Percentiles rank a stretch among this genome's conserved stretches.
Conservation (phyloP, 1,140 invertebrate species). For the Heliconius melpomene region DNA sequence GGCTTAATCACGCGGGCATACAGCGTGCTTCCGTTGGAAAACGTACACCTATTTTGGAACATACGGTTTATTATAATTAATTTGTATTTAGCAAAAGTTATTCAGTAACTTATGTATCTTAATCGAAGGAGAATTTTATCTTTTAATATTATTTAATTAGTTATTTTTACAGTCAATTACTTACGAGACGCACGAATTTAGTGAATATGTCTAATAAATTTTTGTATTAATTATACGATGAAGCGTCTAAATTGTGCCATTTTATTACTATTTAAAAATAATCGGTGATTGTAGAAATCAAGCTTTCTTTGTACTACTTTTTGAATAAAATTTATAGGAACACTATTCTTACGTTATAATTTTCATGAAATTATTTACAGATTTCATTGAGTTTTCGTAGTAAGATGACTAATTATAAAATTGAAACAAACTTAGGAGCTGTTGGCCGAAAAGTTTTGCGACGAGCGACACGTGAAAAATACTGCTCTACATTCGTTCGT, state of each 20-base stretch:
- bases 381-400: not conserved
- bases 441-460: slow-evolving; percentile 37
- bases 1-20: slow-evolving; percentile 61
- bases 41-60: slow-evolving; percentile 39
- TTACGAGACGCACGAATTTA: too few species aligned
- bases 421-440: slow-evolving; percentile 32
- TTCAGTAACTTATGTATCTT: not conserved
- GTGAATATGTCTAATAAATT: too few species aligned
- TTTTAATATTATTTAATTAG: too few species aligned
- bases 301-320: too few species aligned
- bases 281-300: too few species aligned
- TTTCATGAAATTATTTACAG: not conserved
- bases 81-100: not conserved
- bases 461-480: slow-evolving; percentile 48
- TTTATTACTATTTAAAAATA: too few species aligned
- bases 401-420: not conserved
- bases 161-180: too few species aligned
- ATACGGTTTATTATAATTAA: not conserved
- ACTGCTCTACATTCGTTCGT: slow-evolving; percentile 42
- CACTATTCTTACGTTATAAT: too few species aligned
- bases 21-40: slow-evolving; percentile 67
- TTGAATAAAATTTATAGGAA: too few species aligned
- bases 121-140: not conserved
- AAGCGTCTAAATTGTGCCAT: too few species aligned
- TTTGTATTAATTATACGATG: not conserved